Percentiles rank a stretch among this genome's conserved stretches.
These are phyloP conservation scores for Cathartes aura DNA, from an alignment of 2,113 vertebrate species.

Conservation along the genomic window DNA sequence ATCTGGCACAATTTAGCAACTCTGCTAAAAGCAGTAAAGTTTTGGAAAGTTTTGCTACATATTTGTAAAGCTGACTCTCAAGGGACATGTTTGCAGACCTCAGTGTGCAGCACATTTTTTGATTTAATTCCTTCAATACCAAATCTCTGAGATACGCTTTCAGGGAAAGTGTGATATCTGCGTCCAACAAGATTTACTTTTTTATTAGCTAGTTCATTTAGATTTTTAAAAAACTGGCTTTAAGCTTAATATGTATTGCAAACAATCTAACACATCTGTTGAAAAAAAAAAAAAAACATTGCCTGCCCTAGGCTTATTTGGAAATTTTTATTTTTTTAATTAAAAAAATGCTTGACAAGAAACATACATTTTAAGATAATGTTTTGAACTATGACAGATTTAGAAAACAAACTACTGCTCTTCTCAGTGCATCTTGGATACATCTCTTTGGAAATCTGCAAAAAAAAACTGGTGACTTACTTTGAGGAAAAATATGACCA, in stretches of 20 bases:
- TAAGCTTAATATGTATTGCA: background rate
- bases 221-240: rapidly evolving
- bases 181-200: background rate
- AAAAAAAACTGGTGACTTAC: background rate
- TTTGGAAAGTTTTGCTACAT: background rate
- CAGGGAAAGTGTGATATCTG: background rate
- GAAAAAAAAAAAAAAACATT: background rate
- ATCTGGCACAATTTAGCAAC: background rate
- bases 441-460: background rate
- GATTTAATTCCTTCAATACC: background rate
- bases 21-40: background rate
- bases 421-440: background rate
- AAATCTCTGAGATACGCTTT: background rate
- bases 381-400: background rate
- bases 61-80: background rate
- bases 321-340: background rate
- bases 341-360: background rate
- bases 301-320: background rate
- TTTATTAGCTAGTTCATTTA: background rate
- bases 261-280: background rate
- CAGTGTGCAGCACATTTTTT: background rate
- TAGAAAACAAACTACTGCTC: background rate
- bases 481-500: background rate
- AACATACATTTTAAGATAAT: background rate
- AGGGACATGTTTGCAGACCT: background rate